phyloP scores from a whole-genome alignment of 2,797 vertebrate genomes.

The Phrynocephalus guinanensis region DNA sequence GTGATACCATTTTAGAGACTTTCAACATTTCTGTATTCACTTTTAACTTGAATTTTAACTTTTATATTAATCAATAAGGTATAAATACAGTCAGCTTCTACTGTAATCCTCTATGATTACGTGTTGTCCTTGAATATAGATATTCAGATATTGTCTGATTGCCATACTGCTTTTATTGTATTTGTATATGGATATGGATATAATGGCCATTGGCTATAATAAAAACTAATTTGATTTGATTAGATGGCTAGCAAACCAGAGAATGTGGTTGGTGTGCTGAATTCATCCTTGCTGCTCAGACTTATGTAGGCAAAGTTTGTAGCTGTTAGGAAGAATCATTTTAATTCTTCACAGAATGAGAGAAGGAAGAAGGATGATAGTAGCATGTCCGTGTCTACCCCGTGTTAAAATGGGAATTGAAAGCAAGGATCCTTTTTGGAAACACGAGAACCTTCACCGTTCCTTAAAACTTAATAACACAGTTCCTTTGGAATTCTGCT shows the following conservation, averaged over 20 bases:
- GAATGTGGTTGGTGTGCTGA: background rate
- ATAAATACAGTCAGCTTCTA: too few relatives aligned
- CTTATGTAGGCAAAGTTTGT: background rate
- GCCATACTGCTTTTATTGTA: too few relatives aligned
- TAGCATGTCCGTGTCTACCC: background rate
- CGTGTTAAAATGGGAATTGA: background rate
- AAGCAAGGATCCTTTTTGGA: background rate
- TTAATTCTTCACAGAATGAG: background rate
- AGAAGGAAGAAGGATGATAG: background rate
- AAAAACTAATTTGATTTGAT: too few relatives aligned
- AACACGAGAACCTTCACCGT: background rate
- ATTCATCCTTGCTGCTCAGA: background rate
- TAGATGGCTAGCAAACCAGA: background rate
- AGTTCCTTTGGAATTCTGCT: background rate
- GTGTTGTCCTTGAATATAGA: too few relatives aligned
- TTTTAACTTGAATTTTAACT: too few relatives aligned
- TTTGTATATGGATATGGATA: too few relatives aligned
- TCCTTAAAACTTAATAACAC: background rate
- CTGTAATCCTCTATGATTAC: too few relatives aligned
- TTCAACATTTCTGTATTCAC: too few relatives aligned
- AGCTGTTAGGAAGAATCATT: background rate
- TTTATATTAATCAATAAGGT: too few relatives aligned
- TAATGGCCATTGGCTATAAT: too few relatives aligned
- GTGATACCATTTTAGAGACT: too few relatives aligned
- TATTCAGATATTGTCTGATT: too few relatives aligned